phyloP scores from a whole-genome alignment of 1,140 invertebrate species.

The Melipona quadrifasciata region DNA sequence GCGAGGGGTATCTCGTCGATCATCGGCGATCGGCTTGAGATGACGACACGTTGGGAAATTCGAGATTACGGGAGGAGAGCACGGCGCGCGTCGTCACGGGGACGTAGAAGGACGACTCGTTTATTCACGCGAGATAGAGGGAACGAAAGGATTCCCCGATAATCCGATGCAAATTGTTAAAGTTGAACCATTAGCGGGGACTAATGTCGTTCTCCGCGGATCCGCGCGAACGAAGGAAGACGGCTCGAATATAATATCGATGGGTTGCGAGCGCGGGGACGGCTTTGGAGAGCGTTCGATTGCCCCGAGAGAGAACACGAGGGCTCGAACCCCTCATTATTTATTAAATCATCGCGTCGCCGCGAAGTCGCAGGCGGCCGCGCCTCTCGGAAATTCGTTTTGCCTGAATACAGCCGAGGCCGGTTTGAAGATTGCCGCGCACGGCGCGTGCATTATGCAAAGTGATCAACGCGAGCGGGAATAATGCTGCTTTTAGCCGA shows the following conservation, averaged over 20 bases:
- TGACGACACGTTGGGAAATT: slow-evolving; percentile 48
- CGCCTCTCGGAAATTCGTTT: slow-evolving; percentile 42
- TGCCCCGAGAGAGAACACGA: slow-evolving; percentile 43
- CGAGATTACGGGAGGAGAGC: slow-evolving; percentile 23
- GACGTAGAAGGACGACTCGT: slow-evolving; percentile 43
- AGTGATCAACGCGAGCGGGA: slow-evolving; percentile 47
- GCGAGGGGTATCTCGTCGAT: slow-evolving; percentile 16
- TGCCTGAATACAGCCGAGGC: slow-evolving; percentile 31
- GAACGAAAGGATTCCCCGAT: slow-evolving; percentile 64
- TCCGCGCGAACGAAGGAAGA: background rate
- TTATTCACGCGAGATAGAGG: slow-evolving; percentile 64
- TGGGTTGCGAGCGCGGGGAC: slow-evolving; percentile 68
- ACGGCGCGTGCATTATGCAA: slow-evolving; percentile 43
- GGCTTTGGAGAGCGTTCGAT: slow-evolving; percentile 58
- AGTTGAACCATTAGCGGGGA: slow-evolving; percentile 73
- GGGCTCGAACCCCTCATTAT: slow-evolving; percentile 68
- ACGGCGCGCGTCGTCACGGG: slow-evolving; percentile 33
- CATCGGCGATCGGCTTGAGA: slow-evolving; percentile 9
- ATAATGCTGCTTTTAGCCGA: slow-evolving; percentile 33
- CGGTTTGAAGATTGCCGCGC: slow-evolving; percentile 18
- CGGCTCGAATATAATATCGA: slow-evolving; percentile 73
- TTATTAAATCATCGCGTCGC: slow-evolving; percentile 70
- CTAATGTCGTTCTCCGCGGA: slow-evolving; percentile 72
- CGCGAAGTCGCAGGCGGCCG: slow-evolving; percentile 47
- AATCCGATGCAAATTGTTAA: slow-evolving; percentile 78